Conservation (phyloP, 2,113 vertebrate genomes). For the Oxyruncus cristatus region DNA sequence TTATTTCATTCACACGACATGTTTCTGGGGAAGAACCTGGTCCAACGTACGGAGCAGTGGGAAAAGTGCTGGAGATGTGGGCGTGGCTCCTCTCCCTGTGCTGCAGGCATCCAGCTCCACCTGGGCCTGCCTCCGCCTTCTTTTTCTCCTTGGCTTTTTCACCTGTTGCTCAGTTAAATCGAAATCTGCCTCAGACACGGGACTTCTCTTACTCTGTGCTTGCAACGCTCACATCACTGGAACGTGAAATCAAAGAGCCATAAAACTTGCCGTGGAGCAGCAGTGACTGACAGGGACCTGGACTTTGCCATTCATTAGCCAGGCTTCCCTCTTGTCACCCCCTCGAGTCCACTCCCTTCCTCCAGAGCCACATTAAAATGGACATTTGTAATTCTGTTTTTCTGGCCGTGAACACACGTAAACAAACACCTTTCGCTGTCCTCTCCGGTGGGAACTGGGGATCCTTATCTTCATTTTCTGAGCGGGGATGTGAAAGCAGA, state of each 20-base stretch:
- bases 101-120: neutral
- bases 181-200: neutral
- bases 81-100: neutral
- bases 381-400: neutral
- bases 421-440: neutral
- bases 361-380: neutral
- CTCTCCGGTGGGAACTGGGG: neutral
- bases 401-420: neutral
- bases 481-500: neutral
- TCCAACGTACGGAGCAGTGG: rapidly evolving
- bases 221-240: neutral
- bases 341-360: neutral
- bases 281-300: neutral
- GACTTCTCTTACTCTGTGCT: neutral
- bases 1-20: rapidly evolving
- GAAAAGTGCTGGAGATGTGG: neutral
- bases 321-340: neutral
- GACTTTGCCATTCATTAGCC: neutral
- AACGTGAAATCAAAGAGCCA: neutral
- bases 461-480: neutral
- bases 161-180: neutral
- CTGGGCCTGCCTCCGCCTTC: neutral
- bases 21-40: neutral
- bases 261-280: neutral
- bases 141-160: neutral